Base-by-base conservation (phyloP, 2,797 vertebrate species). In the Halcyon leucocephala region DNA sequence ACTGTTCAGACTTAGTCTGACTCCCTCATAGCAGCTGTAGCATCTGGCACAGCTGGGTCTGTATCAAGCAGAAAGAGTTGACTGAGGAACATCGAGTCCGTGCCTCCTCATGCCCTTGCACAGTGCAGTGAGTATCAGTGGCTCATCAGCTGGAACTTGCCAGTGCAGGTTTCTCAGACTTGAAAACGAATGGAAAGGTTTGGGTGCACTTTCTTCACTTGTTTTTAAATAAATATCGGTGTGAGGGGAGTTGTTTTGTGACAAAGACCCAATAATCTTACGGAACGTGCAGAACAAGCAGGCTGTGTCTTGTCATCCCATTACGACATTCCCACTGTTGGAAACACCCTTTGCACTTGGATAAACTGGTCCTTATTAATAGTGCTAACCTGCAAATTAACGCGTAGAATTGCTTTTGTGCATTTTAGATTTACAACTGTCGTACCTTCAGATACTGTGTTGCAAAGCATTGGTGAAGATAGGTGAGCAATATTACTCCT, bases 251-350 rank as follows among this genome's bases (percentile, higher is more conserved):
- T 71, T 95, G 14, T 69, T 87, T 89, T 91, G 73, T 54, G 83
- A 76, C 25, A 51, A 29, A n/a, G 76, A 73, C 44, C 46, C 65
- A 90, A 33, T 60, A 18, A 14, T 86, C 81, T 92, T 89, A 49
- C 62, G 82, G 64, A 95, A 74, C 10, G 2, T 55, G 85, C 62
- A 82, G 84, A 86, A 64, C 84, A 90, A 93, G 78, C 35, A 92
- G 58, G 51, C 79, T 82, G 8, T 89, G 42, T 84, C 70, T 69
- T 89, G 62, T 82, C 74, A 54, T 89, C 46, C 42, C 28, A 21
- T 96, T 93, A 70, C 2, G 2, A 80, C 58, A 65, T 77, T 89
- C 70, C 26, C 65, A 3, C 42, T 84, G 10, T 54, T 86, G 89
- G 66, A 84, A 93, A 91, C 88, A 58, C 69, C 70, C 61, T 37